phyloP scores from a whole-genome alignment of 2,888 invertebrate genomes.

The Lutraria lutraria region DNA sequence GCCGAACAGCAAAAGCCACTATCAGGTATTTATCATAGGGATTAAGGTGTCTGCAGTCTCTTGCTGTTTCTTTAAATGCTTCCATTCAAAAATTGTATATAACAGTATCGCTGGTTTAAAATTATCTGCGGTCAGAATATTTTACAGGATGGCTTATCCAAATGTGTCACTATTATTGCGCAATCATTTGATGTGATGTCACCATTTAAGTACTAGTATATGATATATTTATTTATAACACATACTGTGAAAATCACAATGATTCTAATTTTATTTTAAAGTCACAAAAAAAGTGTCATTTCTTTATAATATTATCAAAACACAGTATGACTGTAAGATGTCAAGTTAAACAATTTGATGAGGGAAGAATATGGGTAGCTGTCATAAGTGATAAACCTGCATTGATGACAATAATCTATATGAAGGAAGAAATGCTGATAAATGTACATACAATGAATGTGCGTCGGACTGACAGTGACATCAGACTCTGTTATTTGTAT shows the following conservation, averaged over 20 bases:
- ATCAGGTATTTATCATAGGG: background rate
- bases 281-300: background rate
- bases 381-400: background rate
- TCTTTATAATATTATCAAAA: background rate
- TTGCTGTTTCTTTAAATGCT: background rate
- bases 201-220: background rate
- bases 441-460: too few relatives aligned
- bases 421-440: too few relatives aligned
- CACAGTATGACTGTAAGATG: background rate
- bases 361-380: background rate
- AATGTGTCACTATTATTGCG: background rate
- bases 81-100: background rate
- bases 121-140: background rate
- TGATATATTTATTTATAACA: constrained; percentile 10
- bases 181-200: background rate
- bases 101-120: background rate
- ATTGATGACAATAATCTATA: too few relatives aligned
- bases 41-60: background rate
- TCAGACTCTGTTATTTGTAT: too few relatives aligned
- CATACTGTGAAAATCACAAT: background rate
- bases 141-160: background rate
- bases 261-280: background rate
- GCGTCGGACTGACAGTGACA: too few relatives aligned
- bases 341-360: background rate
- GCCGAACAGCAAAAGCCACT: background rate